A percentile compares a stretch with the other conserved stretches of the same genome.
Conservation (phyloP, 2,888 invertebrate species). For the Cremastinae sp. region DNA sequence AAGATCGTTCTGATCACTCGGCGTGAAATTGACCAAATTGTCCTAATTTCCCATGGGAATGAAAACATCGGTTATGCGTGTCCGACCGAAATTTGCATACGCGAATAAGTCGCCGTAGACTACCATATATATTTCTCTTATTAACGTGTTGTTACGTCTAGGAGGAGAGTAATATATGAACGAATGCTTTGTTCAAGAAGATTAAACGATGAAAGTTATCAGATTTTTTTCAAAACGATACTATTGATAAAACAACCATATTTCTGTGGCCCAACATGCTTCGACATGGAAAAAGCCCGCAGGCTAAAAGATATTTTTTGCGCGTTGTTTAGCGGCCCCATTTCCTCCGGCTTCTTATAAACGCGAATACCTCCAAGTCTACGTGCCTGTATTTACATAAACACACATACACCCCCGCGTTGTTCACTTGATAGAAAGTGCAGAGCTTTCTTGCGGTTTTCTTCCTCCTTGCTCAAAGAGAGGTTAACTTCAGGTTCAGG, state of each 20-base stretch:
- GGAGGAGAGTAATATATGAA: too few species aligned
- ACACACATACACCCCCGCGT: background rate
- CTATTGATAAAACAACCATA: too few species aligned
- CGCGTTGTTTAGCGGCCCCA: too few species aligned
- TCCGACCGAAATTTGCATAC: constrained; percentile 57
- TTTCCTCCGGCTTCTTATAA: constrained; percentile 11
- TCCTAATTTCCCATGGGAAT: constrained; percentile 61
- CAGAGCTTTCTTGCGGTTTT: constrained; percentile 25
- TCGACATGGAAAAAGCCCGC: too few species aligned
- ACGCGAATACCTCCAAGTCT: background rate
- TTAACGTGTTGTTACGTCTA: too few species aligned
- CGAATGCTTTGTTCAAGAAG: too few species aligned
- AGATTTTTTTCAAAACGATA: too few species aligned
- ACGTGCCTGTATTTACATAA: background rate
- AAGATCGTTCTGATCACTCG: constrained; percentile 60
- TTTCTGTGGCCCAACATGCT: too few species aligned
- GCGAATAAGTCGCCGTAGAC: constrained; percentile 53
- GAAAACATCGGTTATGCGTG: constrained; percentile 48
- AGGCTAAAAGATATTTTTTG: too few species aligned
- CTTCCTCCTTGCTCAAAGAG: constrained; percentile 18
- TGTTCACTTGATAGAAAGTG: constrained; percentile 6
- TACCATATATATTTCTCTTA: too few species aligned
- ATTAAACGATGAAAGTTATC: too few species aligned
- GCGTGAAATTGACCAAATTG: constrained; percentile 63
- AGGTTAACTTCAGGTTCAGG: constrained; percentile 32